Evolutionary conservation across 1,140 invertebrate species (phyloP).

Genomic region (Psix sp.): DNA sequence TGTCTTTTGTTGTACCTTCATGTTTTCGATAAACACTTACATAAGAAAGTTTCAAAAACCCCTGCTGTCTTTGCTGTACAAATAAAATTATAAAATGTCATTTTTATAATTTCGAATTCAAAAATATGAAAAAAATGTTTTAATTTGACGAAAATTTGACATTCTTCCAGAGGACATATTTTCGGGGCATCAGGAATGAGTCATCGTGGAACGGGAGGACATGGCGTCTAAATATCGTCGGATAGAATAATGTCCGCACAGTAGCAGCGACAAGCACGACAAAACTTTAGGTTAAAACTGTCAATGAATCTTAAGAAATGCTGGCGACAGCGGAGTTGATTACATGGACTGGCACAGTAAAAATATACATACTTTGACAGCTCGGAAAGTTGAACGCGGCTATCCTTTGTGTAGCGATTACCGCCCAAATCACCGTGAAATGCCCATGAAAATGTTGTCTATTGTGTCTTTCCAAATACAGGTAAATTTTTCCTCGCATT

Average conservation of each 20-base stretch:
- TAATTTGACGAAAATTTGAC: neutral
- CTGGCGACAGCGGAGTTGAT: conserved; percentile 58
- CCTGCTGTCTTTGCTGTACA: no score
- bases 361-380: conserved; percentile 63
- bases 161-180: conserved; percentile 5
- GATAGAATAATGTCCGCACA: conserved; percentile 30
- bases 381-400: conserved; percentile 39
- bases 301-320: conserved; percentile 42
- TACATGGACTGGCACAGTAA: conserved; percentile 59
- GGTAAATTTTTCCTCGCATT: conserved; percentile 55
- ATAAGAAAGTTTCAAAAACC: neutral
- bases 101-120: no score
- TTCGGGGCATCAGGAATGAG: conserved; percentile 19
- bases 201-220: conserved; percentile 4
- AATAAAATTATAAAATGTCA: no score
- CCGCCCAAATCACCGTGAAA: conserved; percentile 73
- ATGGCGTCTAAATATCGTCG: conserved; percentile 14
- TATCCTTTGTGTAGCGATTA: conserved; percentile 72
- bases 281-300: conserved; percentile 43
- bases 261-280: conserved; percentile 35
- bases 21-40: conserved; percentile 16
- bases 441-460: conserved; percentile 66
- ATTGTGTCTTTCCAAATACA: conserved; percentile 62
- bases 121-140: no score
- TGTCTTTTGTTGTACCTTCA: conserved; percentile 19